Percentiles rank a stretch among this genome's conserved stretches.
Conservation (phyloP, 2,797 vertebrate species). For the Sebastes vulpes region DNA sequence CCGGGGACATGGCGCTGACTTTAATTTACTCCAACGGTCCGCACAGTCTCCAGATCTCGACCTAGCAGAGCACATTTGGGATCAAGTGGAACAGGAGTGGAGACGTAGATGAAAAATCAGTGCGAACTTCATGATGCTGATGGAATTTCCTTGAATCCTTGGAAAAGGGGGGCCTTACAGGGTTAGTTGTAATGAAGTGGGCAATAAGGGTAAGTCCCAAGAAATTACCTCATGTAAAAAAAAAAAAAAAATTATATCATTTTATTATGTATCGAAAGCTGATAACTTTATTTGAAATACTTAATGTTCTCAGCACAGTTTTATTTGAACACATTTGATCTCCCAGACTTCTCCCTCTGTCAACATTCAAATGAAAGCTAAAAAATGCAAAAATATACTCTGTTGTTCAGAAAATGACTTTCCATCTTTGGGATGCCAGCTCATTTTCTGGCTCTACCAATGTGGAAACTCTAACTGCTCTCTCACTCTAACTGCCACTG, state of each 20-base stretch:
- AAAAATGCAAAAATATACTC: background rate
- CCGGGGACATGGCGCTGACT: background rate
- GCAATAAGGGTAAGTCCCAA: background rate
- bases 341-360: background rate
- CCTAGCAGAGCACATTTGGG: background rate
- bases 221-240: background rate
- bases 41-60: background rate
- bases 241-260: background rate
- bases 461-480: slow-evolving; percentile 17
- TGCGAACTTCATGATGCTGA: background rate
- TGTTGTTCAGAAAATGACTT: background rate
- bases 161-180: too few species aligned
- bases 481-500: background rate
- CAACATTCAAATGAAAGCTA: background rate
- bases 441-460: background rate
- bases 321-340: background rate
- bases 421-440: background rate
- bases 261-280: background rate
- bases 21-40: slow-evolving; percentile 15
- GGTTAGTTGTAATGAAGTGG: background rate
- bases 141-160: background rate
- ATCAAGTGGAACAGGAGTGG: background rate
- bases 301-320: background rate
- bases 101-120: background rate
- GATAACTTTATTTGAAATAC: background rate